Evolutionary conservation across 2,888 invertebrate genomes (phyloP), one percentile per base, ranked within the genome.

Genomic region (Coleophora deauratella): DNA sequence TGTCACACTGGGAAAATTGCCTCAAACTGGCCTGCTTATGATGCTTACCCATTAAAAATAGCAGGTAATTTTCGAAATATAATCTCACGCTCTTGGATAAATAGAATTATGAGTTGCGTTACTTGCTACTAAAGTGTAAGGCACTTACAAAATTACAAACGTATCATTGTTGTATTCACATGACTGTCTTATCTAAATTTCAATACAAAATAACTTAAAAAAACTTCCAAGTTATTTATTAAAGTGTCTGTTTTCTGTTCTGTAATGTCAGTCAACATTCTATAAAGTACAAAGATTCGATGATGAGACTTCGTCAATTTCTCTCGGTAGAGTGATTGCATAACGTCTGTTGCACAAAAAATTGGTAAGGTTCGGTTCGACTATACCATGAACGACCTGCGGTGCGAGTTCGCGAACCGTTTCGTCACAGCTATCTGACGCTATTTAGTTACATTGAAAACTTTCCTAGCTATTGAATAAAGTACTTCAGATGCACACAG

Each of bases 1-100:
- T 84, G 80, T 82, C 62, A 63, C 62, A 68, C 68, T 79, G 81
- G 62, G 80, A 78, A 71, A 61, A 74, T 73, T 67, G 62, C 69
- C 57, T 49, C 59, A 62, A 62, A 57, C 50, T 73, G 81, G 70
- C 80, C 80, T 64, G 68, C 72, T 79, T 79, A 69, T 66, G 57
- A 68, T 59, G 21, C 64, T 68, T 62, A 59, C 55, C 52, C 51
- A 57, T 55, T 54, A 61, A 67, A n/a, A 69, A 73, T 67, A 70
- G 69, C 71, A 65, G 63, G 60, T 66, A 66, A 66, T 80, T 75
- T 67, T 76, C 70, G 75, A 78, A 78, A 82, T 60, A 58, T 48
- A 50, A 49, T 82, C 82, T 62, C 84, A 82, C 84, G 82, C 66
- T 69, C 72, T 60, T 63, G 50, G 46, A 53, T 21, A 21, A 21